phyloP scores from a whole-genome alignment of 2,113 vertebrate genomes.

The Climacteris rufus region DNA sequence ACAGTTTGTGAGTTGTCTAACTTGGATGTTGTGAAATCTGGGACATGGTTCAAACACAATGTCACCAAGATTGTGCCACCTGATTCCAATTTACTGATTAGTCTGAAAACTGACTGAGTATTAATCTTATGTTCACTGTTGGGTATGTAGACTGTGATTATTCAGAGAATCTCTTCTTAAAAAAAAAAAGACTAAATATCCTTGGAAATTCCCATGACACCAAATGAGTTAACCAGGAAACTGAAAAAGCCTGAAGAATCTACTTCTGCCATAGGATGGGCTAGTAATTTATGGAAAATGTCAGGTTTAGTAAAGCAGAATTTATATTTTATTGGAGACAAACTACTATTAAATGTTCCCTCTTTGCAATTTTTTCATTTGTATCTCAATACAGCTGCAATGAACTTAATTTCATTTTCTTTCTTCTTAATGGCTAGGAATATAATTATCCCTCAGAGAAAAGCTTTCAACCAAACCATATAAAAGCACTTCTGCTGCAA shows the following conservation, averaged over 20 bases:
- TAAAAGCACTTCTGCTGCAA: not conserved
- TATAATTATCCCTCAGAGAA: constrained; percentile 14
- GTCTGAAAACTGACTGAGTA: not conserved
- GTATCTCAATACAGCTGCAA: not conserved
- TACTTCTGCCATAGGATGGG: not conserved
- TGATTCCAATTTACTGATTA: not conserved
- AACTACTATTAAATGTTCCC: not conserved
- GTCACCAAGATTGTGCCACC: not conserved
- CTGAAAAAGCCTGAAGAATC: not conserved
- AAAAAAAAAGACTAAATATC: not conserved
- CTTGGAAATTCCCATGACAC: not conserved
- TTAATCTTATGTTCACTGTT: not conserved
- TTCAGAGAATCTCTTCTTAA: not conserved
- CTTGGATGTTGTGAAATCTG: not conserved
- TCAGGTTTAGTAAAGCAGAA: not conserved
- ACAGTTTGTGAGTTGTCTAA: not conserved
- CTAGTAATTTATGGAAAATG: not conserved
- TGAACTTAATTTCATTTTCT: not conserved
- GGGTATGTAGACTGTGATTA: not conserved
- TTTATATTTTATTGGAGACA: not conserved
- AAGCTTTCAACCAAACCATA: constrained; percentile 11
- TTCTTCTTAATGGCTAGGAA: not conserved
- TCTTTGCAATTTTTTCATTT: not conserved
- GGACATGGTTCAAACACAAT: not conserved
- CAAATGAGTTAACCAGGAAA: not conserved